Evolutionary conservation across 2,888 invertebrate genomes (phyloP).

Genomic region (Plusia festucae): DNA sequence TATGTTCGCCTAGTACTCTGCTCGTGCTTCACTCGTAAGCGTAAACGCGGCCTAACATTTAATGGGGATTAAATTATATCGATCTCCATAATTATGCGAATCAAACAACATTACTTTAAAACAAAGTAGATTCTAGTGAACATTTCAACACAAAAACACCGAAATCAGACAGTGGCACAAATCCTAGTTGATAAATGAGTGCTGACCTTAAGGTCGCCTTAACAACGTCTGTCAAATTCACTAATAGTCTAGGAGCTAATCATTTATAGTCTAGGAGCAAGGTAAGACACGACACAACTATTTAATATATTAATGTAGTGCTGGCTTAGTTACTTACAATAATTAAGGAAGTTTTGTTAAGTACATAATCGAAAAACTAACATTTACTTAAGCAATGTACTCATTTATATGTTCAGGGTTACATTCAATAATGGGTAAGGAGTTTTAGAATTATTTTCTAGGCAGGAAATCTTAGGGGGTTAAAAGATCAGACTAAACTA

Average conservation of each 20-base stretch:
- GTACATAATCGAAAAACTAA: not conserved
- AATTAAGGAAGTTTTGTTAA: not conserved
- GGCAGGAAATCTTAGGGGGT: too few species aligned
- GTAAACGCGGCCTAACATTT: too few species aligned
- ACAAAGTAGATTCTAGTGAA: not conserved
- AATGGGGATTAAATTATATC: too few species aligned
- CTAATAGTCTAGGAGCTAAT: not conserved
- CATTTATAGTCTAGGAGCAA: not conserved
- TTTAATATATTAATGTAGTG: not conserved
- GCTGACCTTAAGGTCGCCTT: not conserved
- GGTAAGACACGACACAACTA: not conserved
- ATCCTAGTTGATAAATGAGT: not conserved
- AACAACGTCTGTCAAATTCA: slow-evolving; percentile 3
- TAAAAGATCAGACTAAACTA: too few species aligned
- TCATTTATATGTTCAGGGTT: too few species aligned
- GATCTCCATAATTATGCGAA: too few species aligned
- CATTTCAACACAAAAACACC: not conserved
- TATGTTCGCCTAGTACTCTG: too few species aligned
- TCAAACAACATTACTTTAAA: not conserved
- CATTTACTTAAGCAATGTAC: not conserved
- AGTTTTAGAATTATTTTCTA: too few species aligned
- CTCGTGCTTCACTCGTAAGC: too few species aligned
- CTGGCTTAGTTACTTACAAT: not conserved
- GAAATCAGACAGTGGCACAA: slow-evolving; percentile 4
- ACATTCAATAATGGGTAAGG: too few species aligned